phyloP scores from a whole-genome alignment of 2,888 invertebrate genomes.

The Electrophaes corylata region DNA sequence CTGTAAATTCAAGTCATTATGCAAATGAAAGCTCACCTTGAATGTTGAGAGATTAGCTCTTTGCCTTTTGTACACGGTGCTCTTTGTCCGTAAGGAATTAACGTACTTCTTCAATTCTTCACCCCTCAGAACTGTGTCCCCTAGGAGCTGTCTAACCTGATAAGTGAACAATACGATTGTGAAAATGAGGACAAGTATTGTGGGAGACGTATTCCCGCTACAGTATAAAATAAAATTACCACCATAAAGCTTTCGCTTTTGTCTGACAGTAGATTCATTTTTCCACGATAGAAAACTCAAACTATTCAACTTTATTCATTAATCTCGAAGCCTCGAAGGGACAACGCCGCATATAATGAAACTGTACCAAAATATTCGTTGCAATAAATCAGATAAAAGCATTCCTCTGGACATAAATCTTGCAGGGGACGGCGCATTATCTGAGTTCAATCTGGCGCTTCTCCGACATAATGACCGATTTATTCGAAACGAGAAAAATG shows the following conservation, averaged over 20 bases:
- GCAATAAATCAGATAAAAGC: conserved; percentile 48
- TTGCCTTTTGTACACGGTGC: conserved; percentile 92
- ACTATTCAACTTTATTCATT: conserved; percentile 31
- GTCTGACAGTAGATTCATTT: conserved; percentile 8
- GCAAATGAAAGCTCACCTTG: conserved; percentile 66
- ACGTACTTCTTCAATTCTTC: conserved; percentile 95
- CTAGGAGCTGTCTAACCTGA: conserved; percentile 79
- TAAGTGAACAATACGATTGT: conserved; percentile 37
- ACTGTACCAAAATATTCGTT: conserved; percentile 36
- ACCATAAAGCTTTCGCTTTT: conserved; percentile 6
- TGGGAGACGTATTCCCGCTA: conserved; percentile 13
- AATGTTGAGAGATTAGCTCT: conserved; percentile 89
- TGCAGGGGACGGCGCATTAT: conserved; percentile 53
- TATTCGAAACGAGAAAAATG: conserved; percentile 66
- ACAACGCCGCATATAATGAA: conserved; percentile 31
- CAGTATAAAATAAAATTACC: conserved; percentile 6
- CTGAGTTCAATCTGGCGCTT: conserved; percentile 52
- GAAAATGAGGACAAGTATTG: conserved; percentile 23
- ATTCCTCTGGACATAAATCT: conserved; percentile 51
- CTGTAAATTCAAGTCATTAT: conserved; percentile 26
- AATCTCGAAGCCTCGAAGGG: conserved; percentile 24
- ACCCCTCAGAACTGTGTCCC: conserved; percentile 89
- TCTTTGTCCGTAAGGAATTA: conserved; percentile 90
- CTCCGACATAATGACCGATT: conserved; percentile 65
- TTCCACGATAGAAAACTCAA: conserved; percentile 11